Base-by-base conservation (phyloP, 1,140 invertebrate species). In the Pseudomyrmex cubaensis region DNA sequence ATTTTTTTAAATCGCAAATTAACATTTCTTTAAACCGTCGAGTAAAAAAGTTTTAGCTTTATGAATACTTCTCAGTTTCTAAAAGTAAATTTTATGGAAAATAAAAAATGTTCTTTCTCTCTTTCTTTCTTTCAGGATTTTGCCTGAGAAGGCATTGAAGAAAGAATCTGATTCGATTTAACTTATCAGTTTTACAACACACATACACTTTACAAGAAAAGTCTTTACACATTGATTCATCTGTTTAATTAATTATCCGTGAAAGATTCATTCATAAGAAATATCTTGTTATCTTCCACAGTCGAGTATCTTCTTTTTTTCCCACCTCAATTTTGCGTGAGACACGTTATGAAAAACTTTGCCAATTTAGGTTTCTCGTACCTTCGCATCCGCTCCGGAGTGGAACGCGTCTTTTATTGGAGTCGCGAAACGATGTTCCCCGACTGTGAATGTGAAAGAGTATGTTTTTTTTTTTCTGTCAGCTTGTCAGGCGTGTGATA, bases 401-500 rank as follows among this genome's bases (percentile, higher is more conserved):
- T 63, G 13, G 67, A 67, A 67, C 15, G 35, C 17, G 13, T 57
- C 66, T 78, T 20, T 69, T 35, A 78, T 57, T 46, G 50, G 48
- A 20, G 17, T 75, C 57, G n/a, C 15, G 25, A 17, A 13, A n/a
- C 17, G 54, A 46, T 13, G 35, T 56, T 22, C n/a, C 56, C 25
- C 20, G 50, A 66, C 20, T 48, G 46, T 7, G 35, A n/a, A 22
- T 57, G 54, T 44, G 35, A 7, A 15, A 54, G 0, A 25, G 62
- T 25, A 3, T 2, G 25, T 57, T 22, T 13, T 35, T 25, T 69
- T 35, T 35, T 7, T 25, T 20, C 75, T 46, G 76, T 20, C 9
- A 57, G 50, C 13, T 57, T 78, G 64, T 69, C 64, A 17, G 15
- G 15, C 48, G 52, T 70, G 57, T 35, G 35, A 70, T 46, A 78